Evolutionary conservation across 2,888 invertebrate species (phyloP).

Genomic region (Drosophila sordidula): DNA sequence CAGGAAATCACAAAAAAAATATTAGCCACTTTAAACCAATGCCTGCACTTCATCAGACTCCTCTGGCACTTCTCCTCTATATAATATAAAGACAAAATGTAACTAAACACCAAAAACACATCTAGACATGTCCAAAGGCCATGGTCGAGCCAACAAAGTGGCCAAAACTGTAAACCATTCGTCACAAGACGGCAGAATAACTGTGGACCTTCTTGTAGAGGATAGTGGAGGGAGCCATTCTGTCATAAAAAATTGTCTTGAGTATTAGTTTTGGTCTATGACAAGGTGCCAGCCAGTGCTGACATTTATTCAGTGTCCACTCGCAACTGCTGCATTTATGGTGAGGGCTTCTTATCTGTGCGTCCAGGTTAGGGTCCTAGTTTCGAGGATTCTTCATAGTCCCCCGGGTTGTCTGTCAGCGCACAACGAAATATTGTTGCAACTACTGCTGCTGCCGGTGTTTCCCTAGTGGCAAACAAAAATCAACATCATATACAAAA

Average conservation of each 20-base stretch:
- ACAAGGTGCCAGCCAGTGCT: conserved; percentile 63
- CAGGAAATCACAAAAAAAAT: conserved; percentile 74
- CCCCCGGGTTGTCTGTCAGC: conserved; percentile 73
- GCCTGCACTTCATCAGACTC: conserved; percentile 72
- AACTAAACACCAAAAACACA: conserved; percentile 71
- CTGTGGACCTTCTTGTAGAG: conserved; percentile 5
- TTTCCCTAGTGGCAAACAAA: conserved; percentile 71
- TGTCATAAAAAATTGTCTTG: conserved; percentile 79
- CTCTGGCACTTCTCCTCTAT: not conserved
- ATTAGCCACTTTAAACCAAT: conserved; percentile 77
- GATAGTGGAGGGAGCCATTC: conserved; percentile 36
- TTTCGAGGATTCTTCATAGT: conserved; percentile 29
- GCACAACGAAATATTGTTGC: conserved; percentile 59
- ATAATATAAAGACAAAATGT: conserved; percentile 64
- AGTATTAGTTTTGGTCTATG: conserved; percentile 79
- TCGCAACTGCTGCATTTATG: conserved; percentile 55
- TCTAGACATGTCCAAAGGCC: conserved; percentile 20
- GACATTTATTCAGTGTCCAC: conserved; percentile 76
- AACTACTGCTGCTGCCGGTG: conserved; percentile 1
- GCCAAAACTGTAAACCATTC: conserved; percentile 61
- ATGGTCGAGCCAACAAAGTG: conserved; percentile 45
- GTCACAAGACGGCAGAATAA: conserved; percentile 36
- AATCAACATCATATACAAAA: conserved; percentile 70
- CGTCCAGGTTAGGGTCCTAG: conserved; percentile 44
- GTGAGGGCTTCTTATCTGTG: conserved; percentile 49